These are phyloP conservation scores for Lagocephalus sceleratus DNA, from an alignment of 2,797 vertebrate species.

Conservation along the genomic window DNA sequence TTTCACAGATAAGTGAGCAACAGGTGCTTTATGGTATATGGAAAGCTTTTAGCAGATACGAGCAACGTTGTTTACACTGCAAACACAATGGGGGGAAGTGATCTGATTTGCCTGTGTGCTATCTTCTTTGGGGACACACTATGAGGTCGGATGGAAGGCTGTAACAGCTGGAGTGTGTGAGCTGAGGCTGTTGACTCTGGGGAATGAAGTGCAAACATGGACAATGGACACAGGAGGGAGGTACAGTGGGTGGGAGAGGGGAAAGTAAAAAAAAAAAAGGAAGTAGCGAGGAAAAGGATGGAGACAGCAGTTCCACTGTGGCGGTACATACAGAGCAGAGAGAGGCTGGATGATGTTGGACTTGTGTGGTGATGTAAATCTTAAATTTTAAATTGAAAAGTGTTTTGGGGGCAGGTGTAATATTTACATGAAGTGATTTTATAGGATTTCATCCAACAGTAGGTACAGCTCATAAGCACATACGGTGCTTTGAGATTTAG, in stretches of 20 bases:
- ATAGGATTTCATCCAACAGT: too few relatives aligned
- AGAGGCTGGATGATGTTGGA: constrained; percentile 38
- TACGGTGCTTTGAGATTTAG: too few relatives aligned
- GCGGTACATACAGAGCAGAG: constrained; percentile 50
- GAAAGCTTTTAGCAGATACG: constrained; percentile 45
- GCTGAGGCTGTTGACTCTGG: constrained; percentile 62
- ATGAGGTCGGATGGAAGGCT: constrained; percentile 23
- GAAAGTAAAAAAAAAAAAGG: constrained; percentile 19
- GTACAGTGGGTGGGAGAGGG: constrained; percentile 20
- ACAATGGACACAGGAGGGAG: constrained; percentile 41
- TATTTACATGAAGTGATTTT: too few relatives aligned
- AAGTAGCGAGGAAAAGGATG: constrained; percentile 34
- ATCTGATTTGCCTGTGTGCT: constrained; percentile 59
- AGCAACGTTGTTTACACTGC: constrained; percentile 49
- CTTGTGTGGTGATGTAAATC: constrained; percentile 43
- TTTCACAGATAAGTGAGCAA: constrained; percentile 37
- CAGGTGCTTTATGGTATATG: constrained; percentile 44
- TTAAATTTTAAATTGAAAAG: too few relatives aligned
- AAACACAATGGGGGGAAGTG: constrained; percentile 48
- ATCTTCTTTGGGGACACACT: constrained; percentile 36
- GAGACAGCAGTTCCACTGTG: constrained; percentile 62
- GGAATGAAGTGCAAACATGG: constrained; percentile 66
- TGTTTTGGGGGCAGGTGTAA: constrained; percentile 18
- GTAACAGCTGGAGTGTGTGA: constrained; percentile 64
- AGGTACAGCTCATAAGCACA: too few relatives aligned